phyloP scores from a whole-genome alignment of 2,797 vertebrate species.

The Etheostoma nigrum region DNA sequence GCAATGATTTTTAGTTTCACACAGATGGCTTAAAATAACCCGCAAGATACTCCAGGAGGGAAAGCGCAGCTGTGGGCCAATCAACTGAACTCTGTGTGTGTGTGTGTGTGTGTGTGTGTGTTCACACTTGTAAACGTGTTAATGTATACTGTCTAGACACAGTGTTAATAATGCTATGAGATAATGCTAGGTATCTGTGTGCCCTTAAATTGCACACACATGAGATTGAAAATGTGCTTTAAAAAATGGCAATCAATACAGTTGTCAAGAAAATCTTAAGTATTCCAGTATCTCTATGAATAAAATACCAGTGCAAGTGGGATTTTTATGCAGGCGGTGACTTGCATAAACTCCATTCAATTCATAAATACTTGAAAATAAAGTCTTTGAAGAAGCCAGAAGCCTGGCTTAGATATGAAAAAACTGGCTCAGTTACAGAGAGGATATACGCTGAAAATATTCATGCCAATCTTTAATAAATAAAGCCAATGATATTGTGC shows the following conservation, averaged over 20 bases:
- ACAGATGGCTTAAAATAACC: constrained; percentile 64
- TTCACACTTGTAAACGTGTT: neutral
- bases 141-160: neutral
- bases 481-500: constrained; percentile 23
- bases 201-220: neutral
- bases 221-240: no score
- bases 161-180: neutral
- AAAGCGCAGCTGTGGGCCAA: constrained; percentile 33
- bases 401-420: constrained; percentile 14
- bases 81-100: constrained; percentile 9
- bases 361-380: neutral
- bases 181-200: neutral
- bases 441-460: constrained; percentile 28
- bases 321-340: neutral
- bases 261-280: neutral
- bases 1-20: constrained; percentile 50
- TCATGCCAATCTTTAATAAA: constrained; percentile 30
- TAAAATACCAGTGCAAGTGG: neutral
- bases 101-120: neutral
- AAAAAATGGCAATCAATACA: neutral
- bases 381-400: constrained; percentile 9
- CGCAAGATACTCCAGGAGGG: constrained; percentile 39
- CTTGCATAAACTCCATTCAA: neutral
- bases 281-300: neutral
- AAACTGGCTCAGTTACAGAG: constrained; percentile 28